Conservation (phyloP, 2,797 vertebrate genomes). For the Pyrocephalus nanus region DNA sequence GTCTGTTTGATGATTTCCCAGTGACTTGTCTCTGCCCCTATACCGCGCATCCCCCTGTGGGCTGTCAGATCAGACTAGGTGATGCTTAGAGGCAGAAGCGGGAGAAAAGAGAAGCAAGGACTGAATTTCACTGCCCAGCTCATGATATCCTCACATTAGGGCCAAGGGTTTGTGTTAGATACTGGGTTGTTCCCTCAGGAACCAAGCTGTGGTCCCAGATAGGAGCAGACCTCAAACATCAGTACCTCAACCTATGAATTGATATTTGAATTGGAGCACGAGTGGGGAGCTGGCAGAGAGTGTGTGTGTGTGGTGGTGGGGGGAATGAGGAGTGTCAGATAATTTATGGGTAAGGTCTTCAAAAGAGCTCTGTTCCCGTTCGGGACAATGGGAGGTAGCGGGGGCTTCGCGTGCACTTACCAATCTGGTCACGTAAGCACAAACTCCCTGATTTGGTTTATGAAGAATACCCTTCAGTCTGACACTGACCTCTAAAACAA, state of each 20-base stretch:
- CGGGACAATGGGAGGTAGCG: slow-evolving; percentile 42
- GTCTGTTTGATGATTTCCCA: background rate
- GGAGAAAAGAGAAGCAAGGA: background rate
- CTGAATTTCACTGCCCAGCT: background rate
- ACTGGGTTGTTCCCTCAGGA: rapidly evolving
- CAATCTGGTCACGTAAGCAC: slow-evolving; percentile 65
- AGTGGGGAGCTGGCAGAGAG: background rate
- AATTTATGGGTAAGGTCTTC: slow-evolving; percentile 56
- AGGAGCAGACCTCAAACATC: background rate
- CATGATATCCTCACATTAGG: rapidly evolving
- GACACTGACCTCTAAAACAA: slow-evolving; percentile 70
- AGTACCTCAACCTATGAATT: background rate
- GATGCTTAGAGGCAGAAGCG: background rate
- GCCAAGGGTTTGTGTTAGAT: background rate
- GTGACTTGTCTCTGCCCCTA: background rate
- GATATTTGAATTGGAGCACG: background rate
- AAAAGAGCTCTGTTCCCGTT: slow-evolving; percentile 57
- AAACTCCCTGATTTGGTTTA: slow-evolving; percentile 29
- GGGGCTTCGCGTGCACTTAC: slow-evolving; percentile 26
- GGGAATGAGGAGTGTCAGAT: background rate
- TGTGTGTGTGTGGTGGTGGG: rapidly evolving
- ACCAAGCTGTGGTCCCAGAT: background rate
- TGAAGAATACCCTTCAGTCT: slow-evolving; percentile 68
- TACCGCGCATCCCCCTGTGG: rapidly evolving
- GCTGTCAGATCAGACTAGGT: background rate